Percentiles rank a stretch among this genome's conserved stretches.
Conservation (phyloP, 2,797 vertebrate genomes). For the Tauraco hartlaubi region DNA sequence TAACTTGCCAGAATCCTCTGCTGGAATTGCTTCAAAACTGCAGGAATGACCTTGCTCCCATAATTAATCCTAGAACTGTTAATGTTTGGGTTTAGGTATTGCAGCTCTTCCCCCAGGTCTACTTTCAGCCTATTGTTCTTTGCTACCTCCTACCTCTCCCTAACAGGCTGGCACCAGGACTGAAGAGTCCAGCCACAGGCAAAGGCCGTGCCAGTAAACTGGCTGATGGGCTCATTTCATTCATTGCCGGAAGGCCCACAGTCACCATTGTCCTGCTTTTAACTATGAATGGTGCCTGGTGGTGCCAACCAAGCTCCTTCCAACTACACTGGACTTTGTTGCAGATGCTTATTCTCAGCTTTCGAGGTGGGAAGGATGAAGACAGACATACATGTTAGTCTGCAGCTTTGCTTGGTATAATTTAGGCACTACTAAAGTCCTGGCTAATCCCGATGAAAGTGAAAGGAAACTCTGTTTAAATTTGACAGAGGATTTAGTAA, state of each 20-base stretch:
- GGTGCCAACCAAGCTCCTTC: neutral
- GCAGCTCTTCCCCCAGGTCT: neutral
- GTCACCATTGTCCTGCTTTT: neutral
- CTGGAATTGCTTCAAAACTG: neutral
- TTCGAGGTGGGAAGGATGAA: neutral
- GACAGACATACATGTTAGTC: neutral
- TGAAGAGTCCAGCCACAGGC: neutral
- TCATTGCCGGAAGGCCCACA: neutral
- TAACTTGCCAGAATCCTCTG: neutral
- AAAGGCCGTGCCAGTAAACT: neutral
- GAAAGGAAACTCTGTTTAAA: neutral
- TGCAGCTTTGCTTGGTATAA: neutral
- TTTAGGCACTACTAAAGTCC: neutral
- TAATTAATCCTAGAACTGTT: neutral
- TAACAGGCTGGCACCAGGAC: neutral
- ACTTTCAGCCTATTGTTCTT: neutral
- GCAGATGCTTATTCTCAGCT: neutral
- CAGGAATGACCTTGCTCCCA: neutral
- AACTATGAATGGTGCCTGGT: rapidly evolving
- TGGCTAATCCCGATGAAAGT: neutral
- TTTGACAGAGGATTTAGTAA: neutral
- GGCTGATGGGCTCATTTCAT: neutral
- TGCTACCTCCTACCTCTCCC: neutral
- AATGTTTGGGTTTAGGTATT: neutral
- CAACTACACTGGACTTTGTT: neutral